A percentile compares a stretch with the other conserved stretches of the same genome.
These are phyloP conservation scores for Axea sp. DNA, from an alignment of 2,888 invertebrate genomes.

Conservation along the genomic window DNA sequence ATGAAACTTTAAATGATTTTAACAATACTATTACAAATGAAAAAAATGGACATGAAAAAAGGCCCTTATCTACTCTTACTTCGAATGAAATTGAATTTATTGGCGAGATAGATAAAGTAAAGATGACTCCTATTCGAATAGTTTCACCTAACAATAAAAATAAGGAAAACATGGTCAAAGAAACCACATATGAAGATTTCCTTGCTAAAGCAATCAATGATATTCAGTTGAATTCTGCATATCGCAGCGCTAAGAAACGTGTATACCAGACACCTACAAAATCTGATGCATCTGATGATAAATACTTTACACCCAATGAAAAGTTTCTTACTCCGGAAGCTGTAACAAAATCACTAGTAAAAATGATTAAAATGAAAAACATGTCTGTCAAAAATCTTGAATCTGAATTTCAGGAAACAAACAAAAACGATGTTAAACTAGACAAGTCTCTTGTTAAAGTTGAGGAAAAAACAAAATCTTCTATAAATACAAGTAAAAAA, in stretches of 20 bases:
- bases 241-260: slow-evolving; percentile 22
- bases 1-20: slow-evolving; percentile 6
- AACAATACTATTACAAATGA: neutral
- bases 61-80: too few relatives aligned
- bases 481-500: neutral
- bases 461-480: neutral
- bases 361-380: slow-evolving; percentile 28
- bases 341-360: slow-evolving; percentile 18
- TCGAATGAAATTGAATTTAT: slow-evolving; percentile 46
- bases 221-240: slow-evolving; percentile 63
- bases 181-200: slow-evolving; percentile 65
- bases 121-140: slow-evolving; percentile 61
- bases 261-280: slow-evolving; percentile 15
- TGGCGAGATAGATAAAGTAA: slow-evolving; percentile 59
- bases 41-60: too few relatives aligned
- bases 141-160: slow-evolving; percentile 59
- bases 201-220: slow-evolving; percentile 64
- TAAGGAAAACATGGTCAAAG: slow-evolving; percentile 50
- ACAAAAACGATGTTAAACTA: neutral
- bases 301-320: slow-evolving; percentile 59
- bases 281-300: slow-evolving; percentile 38
- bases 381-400: slow-evolving; percentile 13
- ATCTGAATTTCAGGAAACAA: slow-evolving; percentile 21
- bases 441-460: neutral
- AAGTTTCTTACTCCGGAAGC: slow-evolving; percentile 32